Evolutionary conservation across 2,797 vertebrate species (phyloP).

Genomic region (Novumbra hubbsi): DNA sequence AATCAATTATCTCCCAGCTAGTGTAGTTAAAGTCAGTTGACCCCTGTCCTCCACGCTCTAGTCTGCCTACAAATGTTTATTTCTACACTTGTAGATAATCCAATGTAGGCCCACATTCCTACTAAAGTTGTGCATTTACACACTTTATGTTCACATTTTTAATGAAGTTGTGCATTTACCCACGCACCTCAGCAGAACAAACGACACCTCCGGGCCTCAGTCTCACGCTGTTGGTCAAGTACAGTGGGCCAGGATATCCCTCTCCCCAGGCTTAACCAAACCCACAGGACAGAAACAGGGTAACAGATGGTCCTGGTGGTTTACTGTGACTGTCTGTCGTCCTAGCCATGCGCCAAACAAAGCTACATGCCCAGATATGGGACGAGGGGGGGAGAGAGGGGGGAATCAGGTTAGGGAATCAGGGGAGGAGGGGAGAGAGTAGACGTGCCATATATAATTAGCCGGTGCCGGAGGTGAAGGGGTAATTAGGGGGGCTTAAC

Average conservation of each 20-base stretch:
- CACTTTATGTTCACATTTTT: background rate
- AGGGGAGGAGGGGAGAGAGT: conserved; percentile 2
- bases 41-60: background rate
- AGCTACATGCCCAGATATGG: conserved; percentile 56
- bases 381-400: conserved; percentile 41
- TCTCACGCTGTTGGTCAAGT: conserved; percentile 28
- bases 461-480: conserved; percentile 30
- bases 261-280: conserved; percentile 59
- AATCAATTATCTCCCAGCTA: background rate
- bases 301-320: conserved; percentile 68
- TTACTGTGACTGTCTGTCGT: conserved; percentile 53
- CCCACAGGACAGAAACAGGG: conserved; percentile 34
- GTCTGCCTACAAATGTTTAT: background rate
- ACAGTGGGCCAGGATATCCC: conserved; percentile 42
- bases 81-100: background rate
- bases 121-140: background rate
- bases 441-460: conserved; percentile 64
- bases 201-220: conserved; percentile 17
- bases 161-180: background rate
- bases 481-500: conserved; percentile 25
- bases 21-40: background rate
- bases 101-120: background rate
- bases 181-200: background rate
- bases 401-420: conserved; percentile 5
- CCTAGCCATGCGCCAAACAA: conserved; percentile 57